Evolutionary conservation across 2,797 vertebrate species (phyloP).

Genomic region (Pipistrellus pygmaeus): DNA sequence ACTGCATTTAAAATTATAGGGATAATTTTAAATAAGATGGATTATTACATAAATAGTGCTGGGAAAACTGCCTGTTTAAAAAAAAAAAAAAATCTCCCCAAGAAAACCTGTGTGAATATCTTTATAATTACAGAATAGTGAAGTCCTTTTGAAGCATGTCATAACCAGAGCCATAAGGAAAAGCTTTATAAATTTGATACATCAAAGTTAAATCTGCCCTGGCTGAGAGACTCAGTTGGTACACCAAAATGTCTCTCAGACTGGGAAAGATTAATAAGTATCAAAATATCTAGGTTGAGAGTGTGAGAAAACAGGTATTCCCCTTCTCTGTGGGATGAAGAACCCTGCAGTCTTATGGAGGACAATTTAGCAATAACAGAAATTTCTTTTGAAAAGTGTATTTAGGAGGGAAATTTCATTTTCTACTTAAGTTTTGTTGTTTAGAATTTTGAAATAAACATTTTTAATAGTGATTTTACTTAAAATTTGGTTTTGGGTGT

Average conservation of each 20-base stretch:
- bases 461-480: constrained; percentile 32
- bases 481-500: not conserved
- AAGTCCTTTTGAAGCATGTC: constrained; percentile 21
- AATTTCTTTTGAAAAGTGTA: not conserved
- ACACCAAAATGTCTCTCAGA: not conserved
- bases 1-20: constrained; percentile 3
- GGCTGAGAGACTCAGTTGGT: not conserved
- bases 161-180: constrained; percentile 3
- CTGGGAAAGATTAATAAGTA: constrained; percentile 17
- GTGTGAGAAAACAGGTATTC: not conserved
- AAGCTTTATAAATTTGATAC: not conserved
- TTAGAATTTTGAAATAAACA: constrained; percentile 50
- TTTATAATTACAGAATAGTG: not conserved
- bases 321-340: not conserved
- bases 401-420: constrained; percentile 16
- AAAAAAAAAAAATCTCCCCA: not conserved
- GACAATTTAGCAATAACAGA: not conserved
- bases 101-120: not conserved
- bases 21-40: not conserved
- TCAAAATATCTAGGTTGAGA: not conserved
- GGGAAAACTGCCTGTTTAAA: not conserved
- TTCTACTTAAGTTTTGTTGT: not conserved
- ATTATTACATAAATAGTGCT: constrained; percentile 20
- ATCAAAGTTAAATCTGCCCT: constrained; percentile 49
- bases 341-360: not conserved